Evolutionary conservation across 2,888 invertebrate genomes (phyloP).

Genomic region (Eulithis testata): DNA sequence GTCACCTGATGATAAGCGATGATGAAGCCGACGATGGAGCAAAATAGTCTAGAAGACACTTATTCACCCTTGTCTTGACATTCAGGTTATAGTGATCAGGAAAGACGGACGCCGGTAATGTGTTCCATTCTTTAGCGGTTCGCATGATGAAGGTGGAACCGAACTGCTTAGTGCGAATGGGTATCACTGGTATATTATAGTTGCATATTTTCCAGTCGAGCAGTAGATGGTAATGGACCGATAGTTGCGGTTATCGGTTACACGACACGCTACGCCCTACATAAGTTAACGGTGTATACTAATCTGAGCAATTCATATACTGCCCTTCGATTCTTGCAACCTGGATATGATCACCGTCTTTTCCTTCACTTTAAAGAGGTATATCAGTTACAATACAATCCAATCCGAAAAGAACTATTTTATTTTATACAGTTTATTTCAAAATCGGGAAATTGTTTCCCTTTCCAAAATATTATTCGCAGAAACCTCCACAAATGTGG

Average conservation of each 20-base stretch:
- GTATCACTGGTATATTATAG: neutral
- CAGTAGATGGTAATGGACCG: constrained; percentile 34
- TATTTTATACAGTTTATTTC: no score
- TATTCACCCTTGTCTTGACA: no score
- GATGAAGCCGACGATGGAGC: no score
- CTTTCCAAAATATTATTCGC: neutral
- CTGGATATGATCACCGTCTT: neutral
- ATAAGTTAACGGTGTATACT: constrained; percentile 23
- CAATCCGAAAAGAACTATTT: no score
- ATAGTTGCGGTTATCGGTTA: constrained; percentile 41
- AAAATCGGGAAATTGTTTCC: neutral
- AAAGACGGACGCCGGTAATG: no score
- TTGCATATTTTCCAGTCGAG: constrained; percentile 23
- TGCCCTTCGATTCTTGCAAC: neutral
- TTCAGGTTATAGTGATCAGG: no score
- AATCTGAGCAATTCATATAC: constrained; percentile 8
- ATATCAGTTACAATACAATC: no score
- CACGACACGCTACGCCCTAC: constrained; percentile 32
- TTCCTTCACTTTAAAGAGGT: neutral
- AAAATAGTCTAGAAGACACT: no score
- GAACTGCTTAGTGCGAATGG: no score
- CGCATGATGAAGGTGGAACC: no score
- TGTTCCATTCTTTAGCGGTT: no score
- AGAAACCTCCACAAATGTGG: neutral
- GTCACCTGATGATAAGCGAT: no score